Evolutionary conservation across 2,113 vertebrate species (phyloP), one percentile per base, ranked within the genome.

Genomic region (Esox niger): DNA sequence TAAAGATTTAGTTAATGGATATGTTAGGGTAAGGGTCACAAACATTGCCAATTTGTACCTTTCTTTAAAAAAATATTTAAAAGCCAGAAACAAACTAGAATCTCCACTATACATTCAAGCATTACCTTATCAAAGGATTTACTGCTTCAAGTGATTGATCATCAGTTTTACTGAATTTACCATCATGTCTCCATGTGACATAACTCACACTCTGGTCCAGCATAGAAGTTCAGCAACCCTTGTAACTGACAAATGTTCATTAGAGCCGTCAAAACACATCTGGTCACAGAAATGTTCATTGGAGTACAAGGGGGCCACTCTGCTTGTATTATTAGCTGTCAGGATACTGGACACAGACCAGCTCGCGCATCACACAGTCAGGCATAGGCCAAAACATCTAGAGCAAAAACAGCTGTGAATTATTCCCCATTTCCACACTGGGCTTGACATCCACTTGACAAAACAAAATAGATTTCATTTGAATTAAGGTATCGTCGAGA

Each of bases 241-340:
- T 87, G 76, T 65, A 64, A 59, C 68, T 69, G 76, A 85, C 78
- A 82, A 75, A 82, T 84, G 76, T 81, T 84, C 70, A 84, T 79
- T 79, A 79, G 65, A 54, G 69, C 69, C 74, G 80, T 86, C 81
- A 85, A 82, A 87, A 88, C 76, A 81, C 77, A 86, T 86, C 79
- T 73, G 78, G 77, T 65, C 64, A 57, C 20, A 32, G 29, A 74
- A 68, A 33, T 10, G 25, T 68, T 79, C 77, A 69, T 71, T 57
- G 33, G 69, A 76, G 71, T 1, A 55, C 30, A 69, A 38, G 63
- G 66, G 78, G 66, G 78, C 54, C 66, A 67, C 74, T 79, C 63
- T 15, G 68, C 29, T 73, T 77, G 86, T 87, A 84, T 86, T 74
- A 83, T 86, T 87, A 81, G 69, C 82, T 83, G 79, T 87, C 84